Percentiles rank a stretch among this genome's conserved stretches.
These are phyloP conservation scores for Chelonus insularis DNA, from an alignment of 1,140 invertebrate genomes.

Conservation along the genomic window DNA sequence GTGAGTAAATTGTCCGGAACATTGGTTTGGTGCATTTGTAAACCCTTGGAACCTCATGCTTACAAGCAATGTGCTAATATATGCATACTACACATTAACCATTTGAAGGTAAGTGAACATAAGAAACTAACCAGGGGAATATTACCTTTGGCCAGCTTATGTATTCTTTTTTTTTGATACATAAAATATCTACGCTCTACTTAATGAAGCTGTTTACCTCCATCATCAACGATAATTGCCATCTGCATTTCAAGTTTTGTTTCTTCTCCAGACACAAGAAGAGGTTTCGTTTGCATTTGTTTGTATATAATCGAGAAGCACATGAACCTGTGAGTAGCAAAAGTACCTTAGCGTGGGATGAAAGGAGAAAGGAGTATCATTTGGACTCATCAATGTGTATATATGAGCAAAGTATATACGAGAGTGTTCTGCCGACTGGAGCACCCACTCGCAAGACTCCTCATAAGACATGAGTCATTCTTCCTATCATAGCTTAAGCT, in stretches of 20 bases:
- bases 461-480: slow-evolving; percentile 18
- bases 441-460: slow-evolving; percentile 4
- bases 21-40: slow-evolving; percentile 51
- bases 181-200: neutral
- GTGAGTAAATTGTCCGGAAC: slow-evolving; percentile 61
- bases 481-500: neutral
- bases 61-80: neutral
- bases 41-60: neutral
- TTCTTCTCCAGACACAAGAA: neutral
- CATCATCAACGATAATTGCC: slow-evolving; percentile 14
- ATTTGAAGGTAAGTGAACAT: too few species aligned
- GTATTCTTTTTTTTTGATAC: neutral
- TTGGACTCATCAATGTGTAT: slow-evolving; percentile 17
- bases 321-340: slow-evolving; percentile 15
- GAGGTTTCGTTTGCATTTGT: neutral
- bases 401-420: neutral
- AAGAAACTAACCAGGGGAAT: too few species aligned
- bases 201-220: slow-evolving; percentile 19
- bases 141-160: too few species aligned
- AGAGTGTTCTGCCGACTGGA: neutral
- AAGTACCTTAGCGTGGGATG: slow-evolving; percentile 14
- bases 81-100: neutral
- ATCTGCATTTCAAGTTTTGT: slow-evolving; percentile 11
- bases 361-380: slow-evolving; percentile 24
- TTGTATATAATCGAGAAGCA: neutral